Evolutionary conservation across 2,797 vertebrate species (phyloP).

Genomic region (Pangasius djambal): DNA sequence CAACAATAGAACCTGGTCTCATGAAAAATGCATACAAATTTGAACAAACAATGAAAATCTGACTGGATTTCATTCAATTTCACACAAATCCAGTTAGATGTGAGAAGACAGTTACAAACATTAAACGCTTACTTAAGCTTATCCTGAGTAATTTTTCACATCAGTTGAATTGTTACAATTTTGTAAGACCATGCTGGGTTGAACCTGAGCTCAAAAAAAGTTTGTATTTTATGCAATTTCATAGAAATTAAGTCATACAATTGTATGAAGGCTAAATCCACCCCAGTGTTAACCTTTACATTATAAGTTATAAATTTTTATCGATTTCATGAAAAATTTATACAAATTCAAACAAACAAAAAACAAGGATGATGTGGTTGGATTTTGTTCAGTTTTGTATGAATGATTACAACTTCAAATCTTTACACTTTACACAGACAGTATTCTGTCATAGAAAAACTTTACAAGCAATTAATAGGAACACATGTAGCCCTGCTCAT

Average conservation of each 20-base stretch:
- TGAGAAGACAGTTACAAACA: not conserved
- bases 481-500: not conserved
- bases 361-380: not conserved
- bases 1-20: slow-evolving; percentile 8
- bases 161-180: not conserved
- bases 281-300: not conserved
- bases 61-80: not conserved
- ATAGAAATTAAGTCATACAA: not conserved
- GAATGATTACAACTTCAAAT: not conserved
- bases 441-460: not conserved
- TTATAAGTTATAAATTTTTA: not conserved
- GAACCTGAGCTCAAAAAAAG: not conserved
- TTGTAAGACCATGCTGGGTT: too few species aligned
- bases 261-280: not conserved
- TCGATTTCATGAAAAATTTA: not conserved
- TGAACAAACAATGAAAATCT: not conserved
- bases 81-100: not conserved
- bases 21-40: slow-evolving; percentile 11
- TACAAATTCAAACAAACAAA: not conserved
- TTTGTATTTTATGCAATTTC: not conserved
- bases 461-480: not conserved
- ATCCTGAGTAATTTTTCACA: not conserved
- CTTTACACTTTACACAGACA: not conserved
- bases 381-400: not conserved
- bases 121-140: not conserved